Percentiles rank a stretch among this genome's conserved stretches.
These are phyloP conservation scores for Melanostigma gelatinosum DNA, from an alignment of 2,113 vertebrate species.

Conservation along the genomic window DNA sequence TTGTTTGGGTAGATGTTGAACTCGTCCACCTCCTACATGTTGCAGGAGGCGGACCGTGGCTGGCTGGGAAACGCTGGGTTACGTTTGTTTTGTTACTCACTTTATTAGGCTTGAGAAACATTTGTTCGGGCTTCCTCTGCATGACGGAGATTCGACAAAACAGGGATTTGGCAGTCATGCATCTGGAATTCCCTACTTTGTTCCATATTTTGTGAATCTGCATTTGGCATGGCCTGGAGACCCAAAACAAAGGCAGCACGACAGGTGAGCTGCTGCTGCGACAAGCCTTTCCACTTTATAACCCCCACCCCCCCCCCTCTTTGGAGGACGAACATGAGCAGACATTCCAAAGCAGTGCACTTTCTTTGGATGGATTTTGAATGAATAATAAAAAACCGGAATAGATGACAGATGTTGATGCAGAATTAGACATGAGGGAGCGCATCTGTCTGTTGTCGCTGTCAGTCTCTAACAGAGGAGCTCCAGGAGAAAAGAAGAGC, in stretches of 20 bases:
- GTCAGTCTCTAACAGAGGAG: constrained; percentile 41
- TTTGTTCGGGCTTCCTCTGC: constrained; percentile 34
- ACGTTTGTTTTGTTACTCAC: constrained; percentile 39
- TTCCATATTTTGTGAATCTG: constrained; percentile 24
- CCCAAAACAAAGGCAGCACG: constrained; percentile 2
- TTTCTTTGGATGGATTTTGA: constrained; percentile 14
- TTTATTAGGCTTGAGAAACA: constrained; percentile 30
- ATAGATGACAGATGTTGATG: constrained; percentile 24
- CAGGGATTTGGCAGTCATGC: constrained; percentile 18
- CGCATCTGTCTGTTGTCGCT: constrained; percentile 33
- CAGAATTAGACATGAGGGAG: constrained; percentile 23
- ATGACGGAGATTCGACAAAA: constrained; percentile 28
- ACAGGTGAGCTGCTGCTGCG: constrained; percentile 39
- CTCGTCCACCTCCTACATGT: constrained; percentile 57
- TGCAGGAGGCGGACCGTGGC: constrained; percentile 43
- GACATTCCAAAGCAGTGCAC: constrained; percentile 3
- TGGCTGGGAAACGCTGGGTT: constrained; percentile 23
- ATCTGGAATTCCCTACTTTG: constrained; percentile 1
- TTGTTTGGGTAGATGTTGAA: constrained; percentile 53
- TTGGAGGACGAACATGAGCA: constrained; percentile 19
- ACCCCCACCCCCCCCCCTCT: neutral
- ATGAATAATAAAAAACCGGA: constrained; percentile 8
- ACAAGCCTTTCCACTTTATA: constrained; percentile 22
- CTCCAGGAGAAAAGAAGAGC: constrained; percentile 19
- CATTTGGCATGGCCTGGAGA: constrained; percentile 22